phyloP scores from a whole-genome alignment of 2,888 invertebrate genomes.

The Sminthurinus aureus region DNA sequence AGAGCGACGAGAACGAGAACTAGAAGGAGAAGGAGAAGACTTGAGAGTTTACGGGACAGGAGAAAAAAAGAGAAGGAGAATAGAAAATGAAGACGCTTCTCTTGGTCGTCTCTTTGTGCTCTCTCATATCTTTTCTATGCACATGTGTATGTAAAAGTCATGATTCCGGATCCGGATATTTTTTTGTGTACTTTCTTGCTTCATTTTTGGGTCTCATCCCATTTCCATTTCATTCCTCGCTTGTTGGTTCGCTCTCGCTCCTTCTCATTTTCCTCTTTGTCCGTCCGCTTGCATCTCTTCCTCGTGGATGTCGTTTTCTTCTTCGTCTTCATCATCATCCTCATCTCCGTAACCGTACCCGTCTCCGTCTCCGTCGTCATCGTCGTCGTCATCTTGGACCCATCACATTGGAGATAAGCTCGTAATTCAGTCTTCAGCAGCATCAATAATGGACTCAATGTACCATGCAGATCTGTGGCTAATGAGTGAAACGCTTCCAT shows the following conservation, averaged over 20 bases:
- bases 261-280: too few relatives aligned
- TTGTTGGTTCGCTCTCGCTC: too few relatives aligned
- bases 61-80: neutral
- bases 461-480: constrained; percentile 44
- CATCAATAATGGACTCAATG: constrained; percentile 45
- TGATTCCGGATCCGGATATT: constrained; percentile 20
- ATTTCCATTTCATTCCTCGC: too few relatives aligned
- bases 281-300: too few relatives aligned
- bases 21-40: neutral
- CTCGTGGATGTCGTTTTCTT: too few relatives aligned
- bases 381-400: neutral
- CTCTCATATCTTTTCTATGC: neutral
- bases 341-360: too few relatives aligned
- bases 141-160: constrained; percentile 20
- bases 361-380: too few relatives aligned
- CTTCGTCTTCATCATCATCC: too few relatives aligned
- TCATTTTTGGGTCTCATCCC: too few relatives aligned
- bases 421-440: constrained; percentile 39
- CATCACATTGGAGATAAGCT: constrained; percentile 38
- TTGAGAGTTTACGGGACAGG: neutral
- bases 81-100: neutral
- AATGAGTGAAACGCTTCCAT: constrained; percentile 44
- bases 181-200: neutral
- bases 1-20: neutral
- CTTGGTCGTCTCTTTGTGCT: too few relatives aligned